These are phyloP conservation scores for Myxocyprinus asiaticus DNA, from an alignment of 2,113 vertebrate species.

Conservation along the genomic window DNA sequence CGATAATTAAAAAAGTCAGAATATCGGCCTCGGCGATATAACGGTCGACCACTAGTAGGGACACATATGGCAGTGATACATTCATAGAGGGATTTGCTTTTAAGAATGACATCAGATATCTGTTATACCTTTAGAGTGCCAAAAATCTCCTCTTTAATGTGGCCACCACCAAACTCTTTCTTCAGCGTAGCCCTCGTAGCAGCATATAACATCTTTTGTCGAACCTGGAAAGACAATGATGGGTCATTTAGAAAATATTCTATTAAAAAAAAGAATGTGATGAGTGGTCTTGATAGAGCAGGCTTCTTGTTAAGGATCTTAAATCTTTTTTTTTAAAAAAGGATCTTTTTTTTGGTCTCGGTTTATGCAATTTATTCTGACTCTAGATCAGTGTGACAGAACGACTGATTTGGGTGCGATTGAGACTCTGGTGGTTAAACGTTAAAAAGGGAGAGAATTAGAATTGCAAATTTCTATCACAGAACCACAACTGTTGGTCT, in stretches of 20 bases:
- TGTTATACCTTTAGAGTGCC: constrained; percentile 80
- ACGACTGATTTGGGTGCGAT: neutral
- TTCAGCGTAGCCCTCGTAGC: constrained; percentile 87
- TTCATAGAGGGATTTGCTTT: neutral
- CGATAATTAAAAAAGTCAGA: too few species aligned
- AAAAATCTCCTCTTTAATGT: constrained; percentile 91
- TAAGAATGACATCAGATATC: neutral
- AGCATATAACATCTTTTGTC: constrained; percentile 90
- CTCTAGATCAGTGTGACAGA: neutral
- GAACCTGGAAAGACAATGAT: constrained; percentile 69
- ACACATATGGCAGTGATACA: neutral
- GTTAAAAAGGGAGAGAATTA: constrained; percentile 39
- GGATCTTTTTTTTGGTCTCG: neutral
- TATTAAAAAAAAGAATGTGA: too few species aligned
- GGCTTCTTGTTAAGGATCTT: too few species aligned
- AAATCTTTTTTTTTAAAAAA: too few species aligned
- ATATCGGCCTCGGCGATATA: too few species aligned
- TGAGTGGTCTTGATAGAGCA: neutral
- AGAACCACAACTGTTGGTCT: constrained; percentile 31
- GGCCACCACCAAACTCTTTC: constrained; percentile 88
- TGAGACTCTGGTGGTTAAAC: constrained; percentile 28
- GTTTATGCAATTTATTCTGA: neutral
- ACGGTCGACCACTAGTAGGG: too few species aligned
- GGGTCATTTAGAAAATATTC: too few species aligned
- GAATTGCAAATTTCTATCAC: constrained; percentile 48